Evolutionary conservation across 53 echinoderm and acorn worm genomes (phyloP).

Genomic region (Arbacia lixula): DNA sequence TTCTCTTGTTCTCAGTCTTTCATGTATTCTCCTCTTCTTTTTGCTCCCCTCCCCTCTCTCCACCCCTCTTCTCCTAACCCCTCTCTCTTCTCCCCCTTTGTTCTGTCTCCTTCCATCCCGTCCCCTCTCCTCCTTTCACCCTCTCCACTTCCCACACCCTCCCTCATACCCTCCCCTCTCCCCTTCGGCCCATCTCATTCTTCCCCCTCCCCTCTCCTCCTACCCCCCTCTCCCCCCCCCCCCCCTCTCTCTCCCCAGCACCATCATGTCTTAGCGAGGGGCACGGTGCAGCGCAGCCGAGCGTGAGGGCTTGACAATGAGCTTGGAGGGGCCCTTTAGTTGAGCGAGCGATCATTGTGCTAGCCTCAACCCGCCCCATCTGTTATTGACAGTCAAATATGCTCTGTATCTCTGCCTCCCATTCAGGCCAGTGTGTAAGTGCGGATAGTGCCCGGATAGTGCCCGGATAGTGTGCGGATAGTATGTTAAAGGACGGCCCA

Average conservation of each 20-base stretch:
- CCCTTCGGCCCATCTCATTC: background rate
- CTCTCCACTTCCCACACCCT: background rate
- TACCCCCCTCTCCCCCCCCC: slow-evolving; percentile 3
- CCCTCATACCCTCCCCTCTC: background rate
- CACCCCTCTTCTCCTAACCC: background rate
- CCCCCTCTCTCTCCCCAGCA: slow-evolving; percentile 7
- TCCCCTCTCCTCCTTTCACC: too few relatives aligned
- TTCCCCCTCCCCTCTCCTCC: slow-evolving; percentile 1
- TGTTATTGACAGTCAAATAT: slow-evolving; percentile 49
- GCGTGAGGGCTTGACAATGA: slow-evolving; percentile 45
- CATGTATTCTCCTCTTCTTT: background rate
- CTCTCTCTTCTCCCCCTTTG: too few relatives aligned
- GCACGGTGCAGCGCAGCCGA: slow-evolving; percentile 12
- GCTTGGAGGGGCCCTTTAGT: slow-evolving; percentile 6
- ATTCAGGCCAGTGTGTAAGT: too few relatives aligned
- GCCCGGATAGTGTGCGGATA: too few relatives aligned
- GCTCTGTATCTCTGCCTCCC: slow-evolving; percentile 23
- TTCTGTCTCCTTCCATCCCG: too few relatives aligned
- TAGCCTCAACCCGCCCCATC: slow-evolving; percentile 26
- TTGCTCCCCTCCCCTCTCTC: background rate
- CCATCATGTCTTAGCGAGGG: slow-evolving; percentile 1
- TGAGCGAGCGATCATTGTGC: slow-evolving; percentile 30
- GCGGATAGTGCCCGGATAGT: too few relatives aligned
- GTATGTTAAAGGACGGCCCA: too few relatives aligned
- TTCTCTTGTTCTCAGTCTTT: background rate